Percentiles rank a stretch among this genome's conserved stretches.
Evolutionary conservation across 2,113 vertebrate species (phyloP).

Genomic region (Collichthys lucidus): DNA sequence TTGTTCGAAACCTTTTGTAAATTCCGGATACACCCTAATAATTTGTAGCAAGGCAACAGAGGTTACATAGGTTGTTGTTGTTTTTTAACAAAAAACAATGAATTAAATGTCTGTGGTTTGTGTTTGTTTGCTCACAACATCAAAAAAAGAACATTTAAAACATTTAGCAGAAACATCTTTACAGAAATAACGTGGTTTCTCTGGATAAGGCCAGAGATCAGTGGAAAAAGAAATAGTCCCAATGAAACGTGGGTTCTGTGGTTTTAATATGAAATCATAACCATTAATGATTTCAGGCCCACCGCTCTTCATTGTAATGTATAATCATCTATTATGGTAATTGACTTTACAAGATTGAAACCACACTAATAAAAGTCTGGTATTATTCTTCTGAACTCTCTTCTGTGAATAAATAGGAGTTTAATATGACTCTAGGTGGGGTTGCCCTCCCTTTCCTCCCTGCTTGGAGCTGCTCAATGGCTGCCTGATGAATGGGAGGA

Average conservation of each 20-base stretch:
- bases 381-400: constrained; percentile 15
- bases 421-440: constrained; percentile 53
- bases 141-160: not conserved
- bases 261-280: too few relatives aligned
- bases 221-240: not conserved
- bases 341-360: constrained; percentile 41
- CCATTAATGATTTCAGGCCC: not conserved
- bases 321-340: constrained; percentile 46
- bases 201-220: not conserved
- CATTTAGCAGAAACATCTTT: not conserved
- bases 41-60: not conserved
- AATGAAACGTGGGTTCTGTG: not conserved
- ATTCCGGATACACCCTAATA: not conserved
- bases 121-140: not conserved
- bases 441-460: constrained; percentile 36
- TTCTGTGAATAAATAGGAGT: constrained; percentile 55
- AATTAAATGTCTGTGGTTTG: not conserved
- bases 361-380: constrained; percentile 35
- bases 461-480: constrained; percentile 47
- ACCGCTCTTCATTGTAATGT: constrained; percentile 4
- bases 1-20: too few relatives aligned
- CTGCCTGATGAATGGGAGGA: constrained; percentile 68
- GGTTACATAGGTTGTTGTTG: too few relatives aligned
- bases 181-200: not conserved
- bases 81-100: too few relatives aligned